phyloP scores from a whole-genome alignment of 1,140 invertebrate species.

The Euschistus heros region DNA sequence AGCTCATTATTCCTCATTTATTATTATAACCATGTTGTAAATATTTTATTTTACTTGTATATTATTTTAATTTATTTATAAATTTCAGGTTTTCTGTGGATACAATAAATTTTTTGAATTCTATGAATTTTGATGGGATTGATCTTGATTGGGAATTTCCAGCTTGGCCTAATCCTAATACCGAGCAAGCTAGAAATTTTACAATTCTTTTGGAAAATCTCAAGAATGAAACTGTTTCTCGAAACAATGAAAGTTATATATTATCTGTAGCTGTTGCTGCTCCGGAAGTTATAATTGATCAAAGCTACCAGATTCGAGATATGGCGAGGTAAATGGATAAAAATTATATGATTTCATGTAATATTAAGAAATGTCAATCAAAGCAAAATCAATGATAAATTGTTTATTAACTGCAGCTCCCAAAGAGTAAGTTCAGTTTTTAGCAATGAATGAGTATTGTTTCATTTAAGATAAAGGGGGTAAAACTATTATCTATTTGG shows the following conservation, averaged over 20 bases:
- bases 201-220: conserved; percentile 59
- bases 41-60: too few species aligned
- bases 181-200: conserved; percentile 55
- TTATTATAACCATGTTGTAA: too few species aligned
- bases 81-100: conserved; percentile 54
- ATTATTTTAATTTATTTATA: too few species aligned
- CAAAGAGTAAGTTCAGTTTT: not conserved
- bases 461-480: too few species aligned
- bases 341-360: conserved; percentile 21
- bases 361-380: not conserved
- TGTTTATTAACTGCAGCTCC: not conserved
- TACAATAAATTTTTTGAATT: conserved; percentile 46
- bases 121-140: conserved; percentile 62
- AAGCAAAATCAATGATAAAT: not conserved
- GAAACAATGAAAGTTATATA: conserved; percentile 45
- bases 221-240: conserved; percentile 44
- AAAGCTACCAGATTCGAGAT: conserved; percentile 61
- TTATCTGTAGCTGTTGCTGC: conserved; percentile 67
- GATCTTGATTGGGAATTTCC: conserved; percentile 88
- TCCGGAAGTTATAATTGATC: conserved; percentile 55
- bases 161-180: conserved; percentile 38
- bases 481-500: too few species aligned
- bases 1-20: too few species aligned
- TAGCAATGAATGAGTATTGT: too few species aligned
- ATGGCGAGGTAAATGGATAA: conserved; percentile 52